Evolutionary conservation across 2,797 vertebrate species (phyloP), one percentile per base, ranked within the genome.

Genomic region (Scleropages formosus): DNA sequence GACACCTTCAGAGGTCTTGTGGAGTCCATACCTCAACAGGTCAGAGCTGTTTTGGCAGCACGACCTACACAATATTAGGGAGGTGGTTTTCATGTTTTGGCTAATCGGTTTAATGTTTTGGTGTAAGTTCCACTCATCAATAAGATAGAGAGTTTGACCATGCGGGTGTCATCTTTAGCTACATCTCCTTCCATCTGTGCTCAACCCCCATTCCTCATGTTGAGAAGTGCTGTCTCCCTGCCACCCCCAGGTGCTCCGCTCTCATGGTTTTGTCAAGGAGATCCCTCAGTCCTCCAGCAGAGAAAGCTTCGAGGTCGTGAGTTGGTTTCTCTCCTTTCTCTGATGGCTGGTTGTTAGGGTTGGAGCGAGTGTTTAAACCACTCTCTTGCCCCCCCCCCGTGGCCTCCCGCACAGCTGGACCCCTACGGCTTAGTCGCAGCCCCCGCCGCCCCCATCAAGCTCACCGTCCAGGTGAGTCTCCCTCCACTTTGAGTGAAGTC

Each of bases 211-310:
- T 39, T 39, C 31, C 31, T 39, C 31, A 2, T 39, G 39, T 31
- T 6, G 31, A 39, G 2, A 6, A 39, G 31, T 39, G 31, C 6
- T 39, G 6, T 31, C 31, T 39, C 31, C 31, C 6, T 8, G n/a
- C n/a, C n/a, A n/a, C n/a, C n/a, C n/a, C 39, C 12, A 44, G 39
- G 26, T 66, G 27, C 78, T 12, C 64, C 78, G 89, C 85, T 77
- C 82, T 53, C 80, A 46, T 1, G 87, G 88, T 39, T 86, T 88
- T 76, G 84, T 89, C 72, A 90, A 88, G 78, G 85, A 88, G 75
- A 74, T 89, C 59, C 82, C 53, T 0, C 18, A 81, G 31, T 49
- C 77, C 3, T 68, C 73, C 1, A 85, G 84, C 13, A 63, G 9
- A 71, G 81, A 78, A 13, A 82, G 59, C 15, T 65, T 80, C 20